These are phyloP conservation scores for Aurelia coerulea DNA, from an alignment of 30 jellyfish, hydroid and myxozoan species.

Conservation along the genomic window DNA sequence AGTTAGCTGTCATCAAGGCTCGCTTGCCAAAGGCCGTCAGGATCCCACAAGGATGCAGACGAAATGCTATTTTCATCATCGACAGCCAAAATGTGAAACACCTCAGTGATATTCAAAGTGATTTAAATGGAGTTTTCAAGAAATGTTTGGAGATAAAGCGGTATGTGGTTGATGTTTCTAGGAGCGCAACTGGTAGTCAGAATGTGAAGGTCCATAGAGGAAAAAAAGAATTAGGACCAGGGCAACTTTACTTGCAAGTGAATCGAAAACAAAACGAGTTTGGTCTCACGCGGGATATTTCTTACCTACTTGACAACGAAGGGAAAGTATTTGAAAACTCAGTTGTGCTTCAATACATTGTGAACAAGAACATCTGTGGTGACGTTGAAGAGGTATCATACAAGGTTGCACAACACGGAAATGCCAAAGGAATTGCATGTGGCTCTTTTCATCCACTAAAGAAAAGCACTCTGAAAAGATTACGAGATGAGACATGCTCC, in stretches of 20 bases:
- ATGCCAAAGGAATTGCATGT: background rate
- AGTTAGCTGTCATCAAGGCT: background rate
- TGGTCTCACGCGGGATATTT: conserved; percentile 1
- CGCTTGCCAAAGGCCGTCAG: background rate
- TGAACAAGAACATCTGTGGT: conserved; percentile 12
- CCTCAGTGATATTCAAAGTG: background rate
- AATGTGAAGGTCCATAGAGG: background rate
- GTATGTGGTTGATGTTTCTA: background rate
- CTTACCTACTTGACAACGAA: background rate
- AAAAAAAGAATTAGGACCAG: background rate
- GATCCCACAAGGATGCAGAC: conserved; percentile 12
- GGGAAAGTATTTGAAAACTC: background rate
- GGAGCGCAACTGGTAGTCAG: too few relatives aligned
- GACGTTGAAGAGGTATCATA: conserved; percentile 1
- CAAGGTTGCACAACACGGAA: conserved; percentile 22
- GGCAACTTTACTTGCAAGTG: background rate
- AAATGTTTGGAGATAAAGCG: background rate
- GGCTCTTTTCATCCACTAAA: conserved; percentile 17
- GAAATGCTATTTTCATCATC: background rate
- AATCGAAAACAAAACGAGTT: background rate
- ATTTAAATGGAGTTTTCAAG: conserved; percentile 2
- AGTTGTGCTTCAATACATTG: background rate
- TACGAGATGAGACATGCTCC: background rate
- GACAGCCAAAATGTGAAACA: too few relatives aligned
- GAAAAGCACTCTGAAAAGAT: conserved; percentile 3